Evolutionary conservation across 2,113 vertebrate species (phyloP).

Genomic region (Lethenteron reissneri): DNA sequence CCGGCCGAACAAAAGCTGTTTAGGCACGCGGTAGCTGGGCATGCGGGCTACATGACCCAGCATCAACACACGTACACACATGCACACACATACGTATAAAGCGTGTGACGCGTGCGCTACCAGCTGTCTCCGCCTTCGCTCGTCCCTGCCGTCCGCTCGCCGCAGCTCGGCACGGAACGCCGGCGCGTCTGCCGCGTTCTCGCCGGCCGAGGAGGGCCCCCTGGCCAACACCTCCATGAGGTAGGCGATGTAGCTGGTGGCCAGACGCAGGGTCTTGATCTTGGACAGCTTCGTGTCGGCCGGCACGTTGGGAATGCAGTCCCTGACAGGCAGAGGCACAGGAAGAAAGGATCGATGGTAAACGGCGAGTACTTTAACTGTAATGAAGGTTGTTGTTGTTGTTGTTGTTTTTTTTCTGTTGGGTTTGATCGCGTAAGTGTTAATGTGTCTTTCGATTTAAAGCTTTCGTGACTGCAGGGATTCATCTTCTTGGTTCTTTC

Average conservation of each 20-base stretch:
- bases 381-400: too few relatives aligned
- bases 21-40: too few relatives aligned
- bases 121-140: slow-evolving; percentile 60
- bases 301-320: slow-evolving; percentile 62
- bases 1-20: too few relatives aligned
- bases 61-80: too few relatives aligned
- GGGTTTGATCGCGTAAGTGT: too few relatives aligned
- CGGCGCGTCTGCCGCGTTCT: slow-evolving; percentile 24
- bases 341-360: background rate
- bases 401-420: too few relatives aligned
- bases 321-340: slow-evolving; percentile 15
- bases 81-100: background rate
- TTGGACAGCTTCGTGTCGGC: slow-evolving; percentile 65
- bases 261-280: slow-evolving; percentile 54
- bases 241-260: slow-evolving; percentile 64
- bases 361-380: background rate
- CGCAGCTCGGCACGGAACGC: slow-evolving; percentile 81
- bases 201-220: slow-evolving; percentile 43
- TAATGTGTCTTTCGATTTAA: too few relatives aligned
- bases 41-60: too few relatives aligned
- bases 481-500: too few relatives aligned
- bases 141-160: slow-evolving; percentile 51
- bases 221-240: slow-evolving; percentile 72
- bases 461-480: too few relatives aligned
- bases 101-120: slow-evolving; percentile 22